These are phyloP conservation scores for Agapostemon virescens DNA, from an alignment of 2,888 invertebrate genomes.

Conservation along the genomic window DNA sequence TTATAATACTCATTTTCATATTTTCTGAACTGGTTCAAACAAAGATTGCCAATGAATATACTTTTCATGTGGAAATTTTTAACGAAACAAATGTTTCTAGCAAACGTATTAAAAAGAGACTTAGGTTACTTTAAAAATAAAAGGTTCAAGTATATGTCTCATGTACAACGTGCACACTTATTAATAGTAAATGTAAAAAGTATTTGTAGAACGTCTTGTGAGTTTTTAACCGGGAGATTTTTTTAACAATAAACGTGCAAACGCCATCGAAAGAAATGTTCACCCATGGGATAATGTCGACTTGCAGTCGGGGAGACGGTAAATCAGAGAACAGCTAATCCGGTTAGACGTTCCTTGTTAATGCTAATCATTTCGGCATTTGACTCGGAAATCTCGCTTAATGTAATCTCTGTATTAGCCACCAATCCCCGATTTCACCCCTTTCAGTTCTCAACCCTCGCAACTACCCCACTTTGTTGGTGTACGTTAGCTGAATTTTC, in stretches of 20 bases:
- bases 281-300: conserved; percentile 21
- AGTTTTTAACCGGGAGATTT: neutral
- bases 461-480: neutral
- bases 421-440: conserved; percentile 52
- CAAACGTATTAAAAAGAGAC: neutral
- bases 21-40: too few species aligned
- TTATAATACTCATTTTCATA: neutral
- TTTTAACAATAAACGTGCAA: neutral
- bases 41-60: too few species aligned
- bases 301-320: conserved; percentile 20
- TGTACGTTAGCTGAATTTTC: conserved; percentile 20
- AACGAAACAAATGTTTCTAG: neutral
- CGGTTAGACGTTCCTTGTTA: conserved; percentile 47
- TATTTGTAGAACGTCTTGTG: neutral
- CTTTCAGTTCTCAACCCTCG: conserved; percentile 44
- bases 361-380: conserved; percentile 65
- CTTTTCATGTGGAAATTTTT: too few species aligned
- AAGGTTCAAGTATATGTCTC: neutral
- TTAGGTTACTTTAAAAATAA: neutral
- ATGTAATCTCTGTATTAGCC: conserved; percentile 69
- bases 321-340: conserved; percentile 56
- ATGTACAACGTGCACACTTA: neutral
- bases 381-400: conserved; percentile 67
- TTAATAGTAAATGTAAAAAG: neutral
- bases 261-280: conserved; percentile 27